Evolutionary conservation across 1,140 invertebrate species (phyloP).

Genomic region (Pseudomyrmex gracilis): DNA sequence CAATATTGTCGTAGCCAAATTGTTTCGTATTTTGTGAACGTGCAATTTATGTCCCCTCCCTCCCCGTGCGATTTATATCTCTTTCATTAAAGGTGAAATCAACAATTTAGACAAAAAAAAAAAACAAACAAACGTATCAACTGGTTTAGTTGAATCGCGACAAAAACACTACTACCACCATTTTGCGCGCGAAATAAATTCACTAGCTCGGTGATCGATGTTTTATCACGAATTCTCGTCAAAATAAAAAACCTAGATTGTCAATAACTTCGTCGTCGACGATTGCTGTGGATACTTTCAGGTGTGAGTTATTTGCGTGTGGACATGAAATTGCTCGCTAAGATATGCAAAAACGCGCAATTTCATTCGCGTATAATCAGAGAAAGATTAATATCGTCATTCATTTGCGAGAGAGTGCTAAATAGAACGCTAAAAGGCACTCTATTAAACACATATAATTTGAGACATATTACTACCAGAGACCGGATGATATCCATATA

Average conservation of each 20-base stretch:
- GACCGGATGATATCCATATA: neutral
- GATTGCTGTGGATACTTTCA: conserved; percentile 20
- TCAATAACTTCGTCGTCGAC: conserved; percentile 21
- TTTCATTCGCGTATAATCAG: neutral
- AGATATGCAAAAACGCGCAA: neutral
- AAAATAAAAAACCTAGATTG: conserved; percentile 6
- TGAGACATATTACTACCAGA: neutral
- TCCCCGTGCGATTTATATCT: conserved; percentile 22
- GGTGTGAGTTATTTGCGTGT: conserved; percentile 1
- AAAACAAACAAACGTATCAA: no score
- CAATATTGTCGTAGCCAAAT: conserved; percentile 48
- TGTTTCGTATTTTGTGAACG: conserved; percentile 29
- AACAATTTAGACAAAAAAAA: conserved; percentile 12
- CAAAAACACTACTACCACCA: neutral
- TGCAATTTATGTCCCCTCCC: conserved; percentile 20
- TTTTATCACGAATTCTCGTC: conserved; percentile 10
- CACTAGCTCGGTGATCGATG: conserved; percentile 2
- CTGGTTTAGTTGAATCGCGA: neutral
- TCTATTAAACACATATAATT: neutral
- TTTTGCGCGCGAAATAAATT: conserved; percentile 24
- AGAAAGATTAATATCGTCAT: neutral
- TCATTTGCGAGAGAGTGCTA: neutral
- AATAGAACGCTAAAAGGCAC: neutral
- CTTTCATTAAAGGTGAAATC: conserved; percentile 32
- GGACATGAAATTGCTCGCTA: conserved; percentile 20